phyloP scores from a whole-genome alignment of 2,113 vertebrate genomes.

The Canis aureus region DNA sequence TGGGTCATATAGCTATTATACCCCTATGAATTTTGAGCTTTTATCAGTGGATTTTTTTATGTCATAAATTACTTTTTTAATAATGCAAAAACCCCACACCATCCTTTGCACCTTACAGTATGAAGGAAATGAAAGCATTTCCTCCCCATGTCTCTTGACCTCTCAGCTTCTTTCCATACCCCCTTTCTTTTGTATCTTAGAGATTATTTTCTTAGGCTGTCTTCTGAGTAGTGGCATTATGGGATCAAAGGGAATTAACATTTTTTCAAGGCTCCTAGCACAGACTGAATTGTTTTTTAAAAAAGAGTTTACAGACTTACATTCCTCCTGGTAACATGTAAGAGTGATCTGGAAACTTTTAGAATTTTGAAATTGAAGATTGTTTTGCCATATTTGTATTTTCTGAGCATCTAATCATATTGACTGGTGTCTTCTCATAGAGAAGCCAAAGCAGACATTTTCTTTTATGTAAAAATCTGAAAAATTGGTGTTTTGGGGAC shows the following conservation, averaged over 20 bases:
- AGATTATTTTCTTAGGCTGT: neutral
- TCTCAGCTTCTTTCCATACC: neutral
- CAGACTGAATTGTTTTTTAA: neutral
- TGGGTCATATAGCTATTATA: neutral
- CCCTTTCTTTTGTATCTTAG: neutral
- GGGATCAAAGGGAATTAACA: neutral
- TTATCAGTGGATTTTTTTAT: neutral
- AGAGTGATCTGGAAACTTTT: neutral
- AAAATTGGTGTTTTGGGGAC: neutral
- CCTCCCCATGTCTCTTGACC: neutral
- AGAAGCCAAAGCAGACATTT: neutral
- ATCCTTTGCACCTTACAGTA: neutral
- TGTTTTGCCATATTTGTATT: neutral
- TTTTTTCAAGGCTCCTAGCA: conserved; percentile 16
- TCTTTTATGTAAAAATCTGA: neutral
- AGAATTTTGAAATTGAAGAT: neutral
- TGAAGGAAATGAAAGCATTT: too few relatives aligned
- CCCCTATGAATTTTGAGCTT: neutral
- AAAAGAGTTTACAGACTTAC: neutral
- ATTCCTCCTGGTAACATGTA: neutral
- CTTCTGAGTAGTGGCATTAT: neutral
- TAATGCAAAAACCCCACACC: neutral
- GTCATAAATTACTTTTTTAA: neutral
- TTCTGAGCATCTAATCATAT: neutral
- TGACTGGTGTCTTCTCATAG: neutral